These are phyloP conservation scores for Gambelia wislizenii DNA, from an alignment of 2,797 vertebrate genomes.

Conservation along the genomic window DNA sequence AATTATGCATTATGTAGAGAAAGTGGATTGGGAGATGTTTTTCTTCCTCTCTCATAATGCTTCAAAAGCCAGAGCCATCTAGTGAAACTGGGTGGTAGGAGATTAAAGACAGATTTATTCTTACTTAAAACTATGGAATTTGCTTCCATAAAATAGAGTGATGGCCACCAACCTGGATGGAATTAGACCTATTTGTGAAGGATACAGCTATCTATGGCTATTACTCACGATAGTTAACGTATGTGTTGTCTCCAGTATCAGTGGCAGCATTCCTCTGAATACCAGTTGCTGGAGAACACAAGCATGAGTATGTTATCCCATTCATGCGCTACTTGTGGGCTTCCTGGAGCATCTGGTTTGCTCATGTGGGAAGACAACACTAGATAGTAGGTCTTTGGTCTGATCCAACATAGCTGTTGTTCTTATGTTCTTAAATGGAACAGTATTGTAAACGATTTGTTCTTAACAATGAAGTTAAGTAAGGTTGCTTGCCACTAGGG, in stretches of 20 bases:
- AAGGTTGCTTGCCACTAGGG: not conserved
- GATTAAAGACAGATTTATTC: not conserved
- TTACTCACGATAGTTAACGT: no score
- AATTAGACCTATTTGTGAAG: no score
- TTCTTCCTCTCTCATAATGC: not conserved
- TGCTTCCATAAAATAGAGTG: no score
- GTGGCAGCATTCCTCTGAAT: not conserved
- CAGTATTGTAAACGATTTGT: not conserved
- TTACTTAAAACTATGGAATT: no score
- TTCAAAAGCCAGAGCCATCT: not conserved
- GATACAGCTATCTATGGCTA: no score
- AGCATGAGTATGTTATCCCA: no score
- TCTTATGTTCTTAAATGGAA: not conserved
- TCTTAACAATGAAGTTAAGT: no score
- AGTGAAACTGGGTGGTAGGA: not conserved
- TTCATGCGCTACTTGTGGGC: not conserved
- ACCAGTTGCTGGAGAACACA: not conserved
- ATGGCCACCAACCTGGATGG: no score
- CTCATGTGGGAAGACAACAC: not conserved
- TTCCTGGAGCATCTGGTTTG: not conserved
- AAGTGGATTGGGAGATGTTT: not conserved
- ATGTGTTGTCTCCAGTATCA: no score
- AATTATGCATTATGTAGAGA: not conserved
- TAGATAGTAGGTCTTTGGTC: not conserved
- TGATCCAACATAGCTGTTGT: not conserved